These are phyloP conservation scores for Gymnobelideus leadbeateri DNA, from an alignment of 2,113 vertebrate genomes.

Conservation along the genomic window DNA sequence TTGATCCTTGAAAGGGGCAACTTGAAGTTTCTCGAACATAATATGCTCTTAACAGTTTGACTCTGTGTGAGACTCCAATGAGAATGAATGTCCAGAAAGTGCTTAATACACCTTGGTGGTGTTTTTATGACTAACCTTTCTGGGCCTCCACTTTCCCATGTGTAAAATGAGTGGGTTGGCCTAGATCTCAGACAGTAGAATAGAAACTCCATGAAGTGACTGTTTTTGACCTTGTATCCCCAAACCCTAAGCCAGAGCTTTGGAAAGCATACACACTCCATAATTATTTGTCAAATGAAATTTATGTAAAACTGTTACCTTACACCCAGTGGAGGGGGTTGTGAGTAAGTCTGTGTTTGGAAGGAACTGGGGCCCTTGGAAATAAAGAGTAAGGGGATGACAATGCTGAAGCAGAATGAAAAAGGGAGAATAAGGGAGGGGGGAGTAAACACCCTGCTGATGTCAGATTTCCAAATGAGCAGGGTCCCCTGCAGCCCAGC, in stretches of 20 bases:
- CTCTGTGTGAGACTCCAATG: background rate
- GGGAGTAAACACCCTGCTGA: conserved; percentile 67
- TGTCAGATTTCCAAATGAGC: conserved; percentile 82
- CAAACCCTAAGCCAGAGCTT: background rate
- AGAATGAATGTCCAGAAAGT: background rate
- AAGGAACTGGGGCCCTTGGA: conserved; percentile 44
- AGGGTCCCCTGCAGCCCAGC: conserved; percentile 63
- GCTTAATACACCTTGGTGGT: background rate
- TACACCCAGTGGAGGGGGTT: background rate
- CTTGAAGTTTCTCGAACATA: background rate
- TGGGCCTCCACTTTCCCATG: background rate
- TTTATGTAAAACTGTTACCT: background rate
- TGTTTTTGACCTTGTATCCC: background rate
- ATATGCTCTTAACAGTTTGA: background rate
- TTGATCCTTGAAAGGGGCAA: background rate
- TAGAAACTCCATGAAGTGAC: background rate
- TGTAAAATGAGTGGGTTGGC: background rate
- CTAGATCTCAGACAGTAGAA: background rate
- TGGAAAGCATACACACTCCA: background rate
- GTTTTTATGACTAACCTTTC: background rate
- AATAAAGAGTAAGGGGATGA: conserved; percentile 41
- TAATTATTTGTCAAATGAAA: background rate
- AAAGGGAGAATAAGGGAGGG: conserved; percentile 20
- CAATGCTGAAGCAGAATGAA: conserved; percentile 64
- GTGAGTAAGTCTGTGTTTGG: background rate